Evolutionary conservation across 1,140 invertebrate species (phyloP).

Genomic region (Cotesia glomerata): DNA sequence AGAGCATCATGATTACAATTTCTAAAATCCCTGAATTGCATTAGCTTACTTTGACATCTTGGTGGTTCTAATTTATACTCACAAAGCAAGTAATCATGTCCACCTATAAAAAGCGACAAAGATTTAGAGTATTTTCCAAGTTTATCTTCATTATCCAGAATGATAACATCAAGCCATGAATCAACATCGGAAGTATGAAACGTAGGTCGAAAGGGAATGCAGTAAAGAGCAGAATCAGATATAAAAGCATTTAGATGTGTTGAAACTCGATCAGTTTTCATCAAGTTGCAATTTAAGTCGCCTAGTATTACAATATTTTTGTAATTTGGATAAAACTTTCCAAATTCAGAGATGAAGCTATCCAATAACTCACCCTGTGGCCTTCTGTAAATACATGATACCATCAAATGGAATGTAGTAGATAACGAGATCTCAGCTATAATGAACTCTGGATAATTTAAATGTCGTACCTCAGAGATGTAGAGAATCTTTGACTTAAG

Average conservation of each 20-base stretch:
- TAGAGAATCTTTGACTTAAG: no score
- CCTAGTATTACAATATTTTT: no score
- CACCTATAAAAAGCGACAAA: background rate
- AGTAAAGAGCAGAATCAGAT: background rate
- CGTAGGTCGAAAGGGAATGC: background rate
- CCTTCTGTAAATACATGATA: no score
- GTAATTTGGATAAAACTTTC: no score
- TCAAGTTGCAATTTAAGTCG: no score
- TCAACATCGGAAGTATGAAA: background rate
- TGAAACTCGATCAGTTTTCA: no score
- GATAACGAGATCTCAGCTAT: no score
- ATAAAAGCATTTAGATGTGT: background rate
- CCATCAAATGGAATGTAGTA: no score
- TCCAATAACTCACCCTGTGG: background rate
- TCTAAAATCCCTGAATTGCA: background rate
- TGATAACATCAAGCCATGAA: background rate
- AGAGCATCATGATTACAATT: background rate
- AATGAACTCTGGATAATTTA: no score
- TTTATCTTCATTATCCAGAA: no score
- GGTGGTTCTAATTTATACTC: background rate
- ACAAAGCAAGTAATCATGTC: background rate
- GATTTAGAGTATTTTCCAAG: background rate
- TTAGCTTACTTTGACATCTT: background rate
- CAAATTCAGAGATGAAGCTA: background rate
- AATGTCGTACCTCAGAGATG: no score